Evolutionary conservation across 2,797 vertebrate species (phyloP), one percentile per base, ranked within the genome.

Genomic region (Neomorphus geoffroyi): DNA sequence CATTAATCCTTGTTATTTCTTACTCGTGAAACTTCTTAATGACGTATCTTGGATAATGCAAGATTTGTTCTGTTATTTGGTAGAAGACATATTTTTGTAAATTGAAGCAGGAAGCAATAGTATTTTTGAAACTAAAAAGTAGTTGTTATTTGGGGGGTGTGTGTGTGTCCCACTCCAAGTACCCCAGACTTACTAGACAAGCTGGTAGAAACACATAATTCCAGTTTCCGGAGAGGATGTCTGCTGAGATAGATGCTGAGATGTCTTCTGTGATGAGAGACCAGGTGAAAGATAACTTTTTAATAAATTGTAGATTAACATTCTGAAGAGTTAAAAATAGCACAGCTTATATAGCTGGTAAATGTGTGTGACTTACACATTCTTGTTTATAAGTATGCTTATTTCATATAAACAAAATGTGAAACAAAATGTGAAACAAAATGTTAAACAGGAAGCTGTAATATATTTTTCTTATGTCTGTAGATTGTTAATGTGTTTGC

Each of bases 61-160:
- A 11, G 13, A 43, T 58, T 75, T 81, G 2, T 74, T 50, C 26
- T 39, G 11, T 50, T 58, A 26, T 3, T 23, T 48, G 11, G 39
- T 8, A 28, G 32, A 69, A 61, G 4, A 28, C 0, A 0, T 24
- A 26, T 33, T 73, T 70, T 33, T 83, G 21, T 32, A 45, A 62
- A 46, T 28, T 43, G 43, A 79, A 45, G 17, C 6, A 54, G 26
- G 21, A 2, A 66, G 10, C 18, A 54, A 8, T 14, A 54, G 3
- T 4, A 21, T 14, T 6, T 72, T 90, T 69, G 57, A 33, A 89
- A 65, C 6, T 48, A 41, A 62, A 56, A 27, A 6, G 8, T 0
- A 16, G 2, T 3, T 3, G 1, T 6, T 48, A 4, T 7, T 3
- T 2, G 0, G 10, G 51, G 4, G 30, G 14, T 37, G 4, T 30